Percentiles rank a stretch among this genome's conserved stretches.
Conservation (phyloP, 2,113 vertebrate species). For the Salvelinus fontinalis region DNA sequence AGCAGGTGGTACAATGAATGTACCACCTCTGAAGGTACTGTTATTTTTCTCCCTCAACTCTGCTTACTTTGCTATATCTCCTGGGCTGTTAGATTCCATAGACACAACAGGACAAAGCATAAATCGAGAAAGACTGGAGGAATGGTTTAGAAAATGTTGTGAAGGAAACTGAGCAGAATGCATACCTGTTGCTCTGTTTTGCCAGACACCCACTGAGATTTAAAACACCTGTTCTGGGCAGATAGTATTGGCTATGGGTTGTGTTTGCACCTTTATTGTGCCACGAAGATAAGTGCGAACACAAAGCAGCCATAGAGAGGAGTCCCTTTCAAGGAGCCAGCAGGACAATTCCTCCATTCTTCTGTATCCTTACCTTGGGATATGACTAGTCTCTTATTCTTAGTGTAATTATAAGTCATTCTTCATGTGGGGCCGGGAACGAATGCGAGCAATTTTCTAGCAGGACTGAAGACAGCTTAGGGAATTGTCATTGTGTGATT, state of each 20-base stretch:
- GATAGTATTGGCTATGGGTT: neutral
- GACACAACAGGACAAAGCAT: too few species aligned
- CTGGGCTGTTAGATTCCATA: too few species aligned
- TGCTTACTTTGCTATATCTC: too few species aligned
- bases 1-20: too few species aligned
- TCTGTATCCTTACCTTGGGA: neutral
- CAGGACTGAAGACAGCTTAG: neutral
- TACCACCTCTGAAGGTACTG: too few species aligned
- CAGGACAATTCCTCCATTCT: neutral
- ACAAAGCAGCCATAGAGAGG: neutral
- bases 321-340: neutral
- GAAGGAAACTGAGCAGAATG: neutral
- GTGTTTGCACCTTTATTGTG: conserved; percentile 3
- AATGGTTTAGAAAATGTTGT: neutral
- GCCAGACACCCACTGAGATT: neutral
- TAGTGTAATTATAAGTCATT: neutral
- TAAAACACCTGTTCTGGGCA: neutral
- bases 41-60: too few species aligned
- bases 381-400: neutral
- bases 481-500: neutral
- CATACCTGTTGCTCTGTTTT: neutral
- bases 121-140: too few species aligned
- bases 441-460: neutral
- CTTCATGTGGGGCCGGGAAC: too few species aligned
- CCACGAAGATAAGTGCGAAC: neutral